A percentile compares a stretch with the other conserved stretches of the same genome.
These are phyloP conservation scores for Uromys caudimaculatus DNA, from an alignment of 2,797 vertebrate species.

Conservation along the genomic window DNA sequence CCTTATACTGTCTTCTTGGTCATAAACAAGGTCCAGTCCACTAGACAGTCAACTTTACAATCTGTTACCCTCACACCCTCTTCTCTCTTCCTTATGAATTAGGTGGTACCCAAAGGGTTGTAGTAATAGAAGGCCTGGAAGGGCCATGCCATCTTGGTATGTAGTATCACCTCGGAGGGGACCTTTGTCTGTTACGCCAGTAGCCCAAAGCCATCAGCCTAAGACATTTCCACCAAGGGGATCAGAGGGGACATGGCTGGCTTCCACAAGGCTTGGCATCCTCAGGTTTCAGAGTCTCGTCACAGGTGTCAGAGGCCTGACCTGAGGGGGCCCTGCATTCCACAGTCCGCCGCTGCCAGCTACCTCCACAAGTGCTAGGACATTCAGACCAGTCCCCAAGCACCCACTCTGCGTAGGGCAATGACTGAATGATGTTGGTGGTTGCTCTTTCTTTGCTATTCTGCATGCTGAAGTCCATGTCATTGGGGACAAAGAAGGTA, in stretches of 20 bases:
- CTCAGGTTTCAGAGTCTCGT: constrained; percentile 91
- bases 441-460: constrained; percentile 89
- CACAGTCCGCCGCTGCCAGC: constrained; percentile 95
- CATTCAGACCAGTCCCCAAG: constrained; percentile 96
- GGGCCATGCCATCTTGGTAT: constrained; percentile 90
- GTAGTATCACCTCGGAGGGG: constrained; percentile 90
- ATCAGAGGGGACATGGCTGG: constrained; percentile 94
- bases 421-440: constrained; percentile 90
- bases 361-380: constrained; percentile 94
- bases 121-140: constrained; percentile 83
- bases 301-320: constrained; percentile 89
- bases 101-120: constrained; percentile 86
- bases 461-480: constrained; percentile 89
- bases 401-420: constrained; percentile 92
- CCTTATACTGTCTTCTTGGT: constrained; percentile 78
- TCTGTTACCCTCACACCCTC: not conserved
- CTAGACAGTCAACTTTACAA: constrained; percentile 75
- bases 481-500: constrained; percentile 95
- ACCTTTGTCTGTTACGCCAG: constrained; percentile 89
- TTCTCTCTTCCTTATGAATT: constrained; percentile 66
- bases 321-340: constrained; percentile 92
- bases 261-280: constrained; percentile 94
- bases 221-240: constrained; percentile 89
- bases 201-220: constrained; percentile 92
- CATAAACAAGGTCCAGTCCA: constrained; percentile 77